phyloP scores from a whole-genome alignment of 2,113 vertebrate species.

The Leptosomus discolor region DNA sequence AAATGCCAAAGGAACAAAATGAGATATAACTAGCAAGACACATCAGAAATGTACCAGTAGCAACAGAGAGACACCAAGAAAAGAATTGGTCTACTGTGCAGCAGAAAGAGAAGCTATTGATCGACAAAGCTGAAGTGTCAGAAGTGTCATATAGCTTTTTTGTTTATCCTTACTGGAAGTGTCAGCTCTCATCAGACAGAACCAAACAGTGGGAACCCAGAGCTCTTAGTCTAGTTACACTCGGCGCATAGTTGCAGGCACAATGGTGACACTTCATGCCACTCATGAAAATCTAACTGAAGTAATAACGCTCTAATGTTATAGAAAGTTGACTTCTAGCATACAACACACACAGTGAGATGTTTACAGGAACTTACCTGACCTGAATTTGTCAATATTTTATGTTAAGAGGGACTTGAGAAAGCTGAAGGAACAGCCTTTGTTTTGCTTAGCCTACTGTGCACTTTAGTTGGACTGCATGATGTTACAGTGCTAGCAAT shows the following conservation, averaged over 20 bases:
- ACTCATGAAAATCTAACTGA: background rate
- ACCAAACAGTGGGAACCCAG: background rate
- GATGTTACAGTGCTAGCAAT: background rate
- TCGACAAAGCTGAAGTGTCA: background rate
- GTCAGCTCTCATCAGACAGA: background rate
- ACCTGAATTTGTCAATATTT: background rate
- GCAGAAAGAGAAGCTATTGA: background rate
- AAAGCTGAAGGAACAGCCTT: background rate
- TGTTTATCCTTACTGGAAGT: background rate
- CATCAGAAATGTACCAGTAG: background rate
- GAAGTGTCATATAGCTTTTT: background rate
- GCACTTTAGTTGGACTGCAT: background rate
- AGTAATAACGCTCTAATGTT: background rate
- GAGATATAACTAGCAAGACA: background rate
- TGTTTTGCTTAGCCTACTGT: background rate
- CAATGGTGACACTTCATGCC: background rate
- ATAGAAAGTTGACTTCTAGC: background rate
- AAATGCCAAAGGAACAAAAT: constrained; percentile 7
- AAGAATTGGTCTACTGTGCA: background rate
- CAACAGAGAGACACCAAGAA: background rate
- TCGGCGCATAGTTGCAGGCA: background rate
- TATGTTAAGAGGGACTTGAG: background rate
- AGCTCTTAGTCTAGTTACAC: background rate
- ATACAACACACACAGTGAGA: background rate
- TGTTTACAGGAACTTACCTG: background rate